A percentile compares a stretch with the other conserved stretches of the same genome.
phyloP scores from a whole-genome alignment of 1,140 invertebrate species.

The Samia ricini region DNA sequence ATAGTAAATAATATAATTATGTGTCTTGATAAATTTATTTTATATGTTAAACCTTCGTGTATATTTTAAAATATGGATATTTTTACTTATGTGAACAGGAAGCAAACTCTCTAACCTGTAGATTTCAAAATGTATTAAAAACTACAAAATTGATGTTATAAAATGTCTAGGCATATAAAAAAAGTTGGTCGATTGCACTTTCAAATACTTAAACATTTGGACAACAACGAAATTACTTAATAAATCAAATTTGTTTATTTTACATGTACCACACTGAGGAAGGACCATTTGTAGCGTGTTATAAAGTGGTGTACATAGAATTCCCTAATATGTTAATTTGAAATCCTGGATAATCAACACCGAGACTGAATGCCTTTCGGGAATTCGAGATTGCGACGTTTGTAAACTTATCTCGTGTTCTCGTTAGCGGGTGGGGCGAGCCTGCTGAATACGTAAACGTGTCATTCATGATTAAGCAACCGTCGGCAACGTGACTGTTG shows the following conservation, averaged over 20 bases:
- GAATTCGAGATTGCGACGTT: conserved; percentile 62
- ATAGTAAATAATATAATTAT: too few relatives aligned
- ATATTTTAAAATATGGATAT: too few relatives aligned
- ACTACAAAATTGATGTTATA: too few relatives aligned
- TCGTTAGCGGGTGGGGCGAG: conserved; percentile 59
- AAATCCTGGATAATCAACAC: conserved; percentile 66
- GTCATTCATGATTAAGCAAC: conserved; percentile 67
- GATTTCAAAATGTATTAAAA: too few relatives aligned
- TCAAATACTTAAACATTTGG: too few relatives aligned
- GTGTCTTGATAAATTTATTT: too few relatives aligned
- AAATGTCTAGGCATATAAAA: too few relatives aligned
- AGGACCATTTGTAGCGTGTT: neutral
- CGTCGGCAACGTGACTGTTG: conserved; percentile 50
- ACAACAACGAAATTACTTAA: neutral
- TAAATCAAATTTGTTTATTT: neutral
- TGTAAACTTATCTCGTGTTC: conserved; percentile 70
- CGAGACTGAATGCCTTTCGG: conserved; percentile 50
- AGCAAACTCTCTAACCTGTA: too few relatives aligned
- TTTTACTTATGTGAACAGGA: too few relatives aligned
- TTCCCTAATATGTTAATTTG: conserved; percentile 63
- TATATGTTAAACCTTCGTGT: too few relatives aligned
- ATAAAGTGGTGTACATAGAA: conserved; percentile 25
- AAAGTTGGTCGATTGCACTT: too few relatives aligned
- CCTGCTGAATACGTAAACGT: conserved; percentile 68
- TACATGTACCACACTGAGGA: neutral